Conservation (phyloP, 64 coral and sea anemone genomes). For the Pocillopora verrucosa region DNA sequence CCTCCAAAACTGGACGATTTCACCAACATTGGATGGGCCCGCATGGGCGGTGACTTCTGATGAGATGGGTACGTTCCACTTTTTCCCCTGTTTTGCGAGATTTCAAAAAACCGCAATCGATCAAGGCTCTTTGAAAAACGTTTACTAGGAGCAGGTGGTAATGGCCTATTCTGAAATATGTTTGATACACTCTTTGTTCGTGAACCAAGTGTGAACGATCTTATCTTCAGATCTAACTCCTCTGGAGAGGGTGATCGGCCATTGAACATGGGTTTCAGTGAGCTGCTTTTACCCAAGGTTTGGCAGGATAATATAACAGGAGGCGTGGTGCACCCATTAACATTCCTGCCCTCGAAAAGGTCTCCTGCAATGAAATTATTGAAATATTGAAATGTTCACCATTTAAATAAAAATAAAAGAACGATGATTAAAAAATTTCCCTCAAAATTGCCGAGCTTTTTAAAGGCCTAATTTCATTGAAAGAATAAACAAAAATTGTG, state of each 20-base stretch:
- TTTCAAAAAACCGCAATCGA: constrained; percentile 77
- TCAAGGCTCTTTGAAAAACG: constrained; percentile 91
- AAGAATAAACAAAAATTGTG: too few relatives aligned
- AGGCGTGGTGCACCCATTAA: constrained; percentile 22
- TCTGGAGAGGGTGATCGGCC: neutral
- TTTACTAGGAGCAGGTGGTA: constrained; percentile 74
- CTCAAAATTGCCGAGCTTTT: too few relatives aligned
- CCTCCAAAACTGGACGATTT: constrained; percentile 89
- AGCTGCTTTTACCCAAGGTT: constrained; percentile 31
- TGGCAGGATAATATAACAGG: constrained; percentile 34
- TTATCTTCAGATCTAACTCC: neutral
- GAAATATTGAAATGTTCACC: too few relatives aligned
- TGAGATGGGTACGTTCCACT: constrained; percentile 11
- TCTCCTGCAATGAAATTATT: constrained; percentile 33
- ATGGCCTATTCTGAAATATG: constrained; percentile 72
- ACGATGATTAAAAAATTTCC: too few relatives aligned
- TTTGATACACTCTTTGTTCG: constrained; percentile 74
- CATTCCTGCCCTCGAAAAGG: constrained; percentile 9
- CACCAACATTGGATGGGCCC: constrained; percentile 34
- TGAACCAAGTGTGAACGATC: neutral
- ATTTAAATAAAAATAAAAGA: too few relatives aligned
- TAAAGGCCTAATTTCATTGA: too few relatives aligned
- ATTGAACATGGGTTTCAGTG: constrained; percentile 5
- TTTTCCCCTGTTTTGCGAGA: constrained; percentile 46
- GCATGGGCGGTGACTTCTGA: neutral